Evolutionary conservation across 2,888 invertebrate species (phyloP).

Genomic region (Cylloceria caligata): DNA sequence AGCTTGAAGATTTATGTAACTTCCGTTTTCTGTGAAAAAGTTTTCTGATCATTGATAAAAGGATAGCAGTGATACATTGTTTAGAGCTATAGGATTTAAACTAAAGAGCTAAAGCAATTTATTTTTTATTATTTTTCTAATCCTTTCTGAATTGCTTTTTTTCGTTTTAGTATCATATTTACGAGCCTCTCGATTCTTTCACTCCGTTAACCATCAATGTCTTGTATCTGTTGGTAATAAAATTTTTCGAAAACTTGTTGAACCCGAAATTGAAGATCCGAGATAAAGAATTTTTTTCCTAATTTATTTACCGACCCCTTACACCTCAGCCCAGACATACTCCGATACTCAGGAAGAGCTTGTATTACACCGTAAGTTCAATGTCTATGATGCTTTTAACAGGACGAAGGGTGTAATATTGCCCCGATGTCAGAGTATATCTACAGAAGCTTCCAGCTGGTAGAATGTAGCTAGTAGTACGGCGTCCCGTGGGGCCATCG

Average conservation of each 20-base stretch:
- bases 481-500: constrained; percentile 77
- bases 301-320: constrained; percentile 48
- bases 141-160: no score
- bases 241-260: constrained; percentile 1
- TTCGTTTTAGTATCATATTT: no score
- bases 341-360: constrained; percentile 5
- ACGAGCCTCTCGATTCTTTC: background rate
- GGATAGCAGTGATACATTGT: no score
- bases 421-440: constrained; percentile 21
- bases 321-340: constrained; percentile 23
- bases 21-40: no score
- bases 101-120: no score
- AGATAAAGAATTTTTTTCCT: constrained; percentile 57
- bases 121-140: no score
- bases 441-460: constrained; percentile 33
- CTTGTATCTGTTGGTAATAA: background rate
- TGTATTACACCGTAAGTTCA: constrained; percentile 56
- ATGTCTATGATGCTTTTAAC: constrained; percentile 67
- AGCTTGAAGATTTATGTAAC: no score
- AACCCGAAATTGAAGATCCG: constrained; percentile 34
- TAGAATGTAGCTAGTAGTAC: constrained; percentile 26
- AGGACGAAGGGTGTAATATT: constrained; percentile 60
- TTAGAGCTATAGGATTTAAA: no score
- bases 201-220: background rate
- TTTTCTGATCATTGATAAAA: no score